These are phyloP conservation scores for Homarus gammarus DNA, from an alignment of 2,888 invertebrate genomes.

Conservation along the genomic window DNA sequence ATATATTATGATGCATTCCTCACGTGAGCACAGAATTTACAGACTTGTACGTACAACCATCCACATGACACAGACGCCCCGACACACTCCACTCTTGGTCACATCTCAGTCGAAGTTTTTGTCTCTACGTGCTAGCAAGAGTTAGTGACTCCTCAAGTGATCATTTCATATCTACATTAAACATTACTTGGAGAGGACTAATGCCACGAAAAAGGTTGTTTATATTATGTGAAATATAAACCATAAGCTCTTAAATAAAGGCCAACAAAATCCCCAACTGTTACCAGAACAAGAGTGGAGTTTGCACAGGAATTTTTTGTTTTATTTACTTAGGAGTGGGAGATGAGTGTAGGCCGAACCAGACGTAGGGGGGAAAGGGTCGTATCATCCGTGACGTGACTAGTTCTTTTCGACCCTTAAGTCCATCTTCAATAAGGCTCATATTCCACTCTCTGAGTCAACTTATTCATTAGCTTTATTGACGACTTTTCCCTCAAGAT, in stretches of 20 bases:
- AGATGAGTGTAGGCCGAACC: conserved; percentile 38
- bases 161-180: conserved; percentile 1
- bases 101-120: background rate
- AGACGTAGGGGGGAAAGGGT: conserved; percentile 28
- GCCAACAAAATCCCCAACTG: conserved; percentile 10
- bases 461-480: background rate
- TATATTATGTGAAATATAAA: background rate
- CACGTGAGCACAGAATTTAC: conserved; percentile 56
- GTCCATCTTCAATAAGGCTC: conserved; percentile 10
- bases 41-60: conserved; percentile 56
- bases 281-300: background rate
- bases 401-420: conserved; percentile 21
- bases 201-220: background rate
- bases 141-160: background rate
- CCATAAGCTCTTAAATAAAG: conserved; percentile 9
- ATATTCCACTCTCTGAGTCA: background rate
- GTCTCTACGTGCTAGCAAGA: conserved; percentile 12
- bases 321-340: conserved; percentile 36
- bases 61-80: conserved; percentile 36
- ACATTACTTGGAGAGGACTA: background rate
- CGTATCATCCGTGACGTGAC: conserved; percentile 21
- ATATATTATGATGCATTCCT: conserved; percentile 46
- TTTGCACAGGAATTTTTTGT: background rate
- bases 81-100: background rate
- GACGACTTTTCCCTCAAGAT: conserved; percentile 7